Conservation (phyloP, 1,140 invertebrate genomes). For the Diabrotica undecimpunctata region DNA sequence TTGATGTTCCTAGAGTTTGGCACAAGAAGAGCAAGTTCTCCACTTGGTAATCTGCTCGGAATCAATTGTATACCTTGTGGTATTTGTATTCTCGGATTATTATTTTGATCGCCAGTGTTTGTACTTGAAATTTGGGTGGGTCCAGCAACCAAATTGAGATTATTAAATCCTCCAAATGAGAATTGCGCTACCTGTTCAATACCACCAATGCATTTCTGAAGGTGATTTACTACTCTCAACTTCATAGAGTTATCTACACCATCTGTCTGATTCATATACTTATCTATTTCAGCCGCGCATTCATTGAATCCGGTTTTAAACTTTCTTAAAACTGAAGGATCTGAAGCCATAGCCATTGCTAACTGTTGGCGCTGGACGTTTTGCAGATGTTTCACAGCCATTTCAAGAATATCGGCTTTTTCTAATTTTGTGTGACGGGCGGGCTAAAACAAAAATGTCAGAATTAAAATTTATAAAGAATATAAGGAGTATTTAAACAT, state of each 20-base stretch:
- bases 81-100: conserved; percentile 40
- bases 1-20: conserved; percentile 47
- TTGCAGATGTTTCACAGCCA: conserved; percentile 92
- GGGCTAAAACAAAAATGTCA: conserved; percentile 59
- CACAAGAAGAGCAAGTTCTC: conserved; percentile 61
- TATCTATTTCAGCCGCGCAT: conserved; percentile 79
- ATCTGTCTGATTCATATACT: conserved; percentile 59
- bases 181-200: conserved; percentile 42
- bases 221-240: conserved; percentile 67
- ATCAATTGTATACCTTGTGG: conserved; percentile 59
- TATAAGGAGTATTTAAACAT: no score
- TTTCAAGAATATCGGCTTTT: conserved; percentile 95
- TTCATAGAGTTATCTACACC: conserved; percentile 64
- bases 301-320: conserved; percentile 86
- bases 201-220: conserved; percentile 50
- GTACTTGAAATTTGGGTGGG: conserved; percentile 15
- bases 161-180: conserved; percentile 29
- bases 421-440: conserved; percentile 90
- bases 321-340: conserved; percentile 75
- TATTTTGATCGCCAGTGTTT: conserved; percentile 36
- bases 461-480: no score
- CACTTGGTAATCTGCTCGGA: conserved; percentile 59
- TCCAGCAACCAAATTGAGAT: conserved; percentile 27
- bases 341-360: conserved; percentile 67
- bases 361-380: conserved; percentile 73